phyloP scores from a whole-genome alignment of 2,113 vertebrate genomes.

The Choloepus hoffmanni region DNA sequence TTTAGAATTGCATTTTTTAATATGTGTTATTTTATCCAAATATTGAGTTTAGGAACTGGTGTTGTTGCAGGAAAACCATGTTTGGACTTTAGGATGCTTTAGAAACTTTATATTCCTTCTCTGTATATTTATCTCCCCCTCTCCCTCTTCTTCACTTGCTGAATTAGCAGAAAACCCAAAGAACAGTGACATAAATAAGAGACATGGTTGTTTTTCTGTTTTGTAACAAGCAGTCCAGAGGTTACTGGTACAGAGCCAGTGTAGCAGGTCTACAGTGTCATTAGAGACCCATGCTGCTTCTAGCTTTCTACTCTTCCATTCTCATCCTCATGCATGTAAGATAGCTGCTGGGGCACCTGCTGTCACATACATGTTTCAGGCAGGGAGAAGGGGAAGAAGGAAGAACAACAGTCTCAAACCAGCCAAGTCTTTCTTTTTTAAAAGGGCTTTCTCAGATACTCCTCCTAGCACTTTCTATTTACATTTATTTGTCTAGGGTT shows the following conservation, averaged over 20 bases:
- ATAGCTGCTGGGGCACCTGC: neutral
- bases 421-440: neutral
- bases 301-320: neutral
- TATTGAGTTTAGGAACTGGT: neutral
- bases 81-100: neutral
- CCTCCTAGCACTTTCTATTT: neutral
- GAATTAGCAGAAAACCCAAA: neutral
- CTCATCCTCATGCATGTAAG: neutral
- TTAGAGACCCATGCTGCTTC: neutral
- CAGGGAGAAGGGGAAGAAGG: neutral
- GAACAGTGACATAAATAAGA: neutral
- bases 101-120: neutral
- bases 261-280: neutral
- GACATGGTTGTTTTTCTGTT: neutral
- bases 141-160: neutral
- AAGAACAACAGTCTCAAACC: neutral
- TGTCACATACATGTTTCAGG: neutral
- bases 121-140: too few relatives aligned
- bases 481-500: neutral
- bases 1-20: neutral
- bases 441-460: neutral
- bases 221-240: neutral
- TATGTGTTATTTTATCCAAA: neutral
- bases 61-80: neutral
- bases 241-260: rapidly evolving